These are phyloP conservation scores for Parasteatoda tepidariorum DNA, from an alignment of 1,140 invertebrate genomes.

Conservation along the genomic window DNA sequence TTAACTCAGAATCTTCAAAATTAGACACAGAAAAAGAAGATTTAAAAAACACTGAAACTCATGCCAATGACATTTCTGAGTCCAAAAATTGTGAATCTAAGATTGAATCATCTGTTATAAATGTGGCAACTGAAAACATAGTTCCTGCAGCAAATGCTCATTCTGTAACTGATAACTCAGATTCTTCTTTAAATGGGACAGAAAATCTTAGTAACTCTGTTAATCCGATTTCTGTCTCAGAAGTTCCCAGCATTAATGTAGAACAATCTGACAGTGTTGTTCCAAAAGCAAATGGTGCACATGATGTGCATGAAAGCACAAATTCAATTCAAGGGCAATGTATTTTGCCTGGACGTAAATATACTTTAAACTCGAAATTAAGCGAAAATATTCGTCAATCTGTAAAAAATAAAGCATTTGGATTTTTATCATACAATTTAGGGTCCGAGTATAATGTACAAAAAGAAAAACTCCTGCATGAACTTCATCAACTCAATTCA, in stretches of 20 bases:
- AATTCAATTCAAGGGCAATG: slow-evolving; percentile 19
- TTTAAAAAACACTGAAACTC: too few species aligned
- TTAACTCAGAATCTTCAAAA: too few species aligned
- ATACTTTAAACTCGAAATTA: slow-evolving; percentile 38
- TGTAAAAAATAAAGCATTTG: slow-evolving; percentile 41
- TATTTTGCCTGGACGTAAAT: slow-evolving; percentile 46
- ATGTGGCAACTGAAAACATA: background rate
- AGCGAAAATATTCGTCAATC: slow-evolving; percentile 12
- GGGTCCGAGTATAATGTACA: slow-evolving; percentile 20
- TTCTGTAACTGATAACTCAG: background rate
- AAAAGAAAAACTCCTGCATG: slow-evolving; percentile 57
- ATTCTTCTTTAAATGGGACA: slow-evolving; percentile 17
- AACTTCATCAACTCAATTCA: slow-evolving; percentile 48
- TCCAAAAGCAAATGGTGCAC: slow-evolving; percentile 49
- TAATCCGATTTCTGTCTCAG: background rate
- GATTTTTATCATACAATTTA: slow-evolving; percentile 57
- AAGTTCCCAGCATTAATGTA: background rate
- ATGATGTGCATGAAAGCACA: slow-evolving; percentile 10
- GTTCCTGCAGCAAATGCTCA: background rate
- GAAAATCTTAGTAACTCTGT: background rate
- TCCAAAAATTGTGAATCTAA: too few species aligned
- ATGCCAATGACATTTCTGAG: too few species aligned
- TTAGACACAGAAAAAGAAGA: too few species aligned
- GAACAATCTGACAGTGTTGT: slow-evolving; percentile 9
- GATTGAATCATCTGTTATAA: background rate